Evolutionary conservation across 2,888 invertebrate species (phyloP).

Genomic region (Tetragonula carbonaria): DNA sequence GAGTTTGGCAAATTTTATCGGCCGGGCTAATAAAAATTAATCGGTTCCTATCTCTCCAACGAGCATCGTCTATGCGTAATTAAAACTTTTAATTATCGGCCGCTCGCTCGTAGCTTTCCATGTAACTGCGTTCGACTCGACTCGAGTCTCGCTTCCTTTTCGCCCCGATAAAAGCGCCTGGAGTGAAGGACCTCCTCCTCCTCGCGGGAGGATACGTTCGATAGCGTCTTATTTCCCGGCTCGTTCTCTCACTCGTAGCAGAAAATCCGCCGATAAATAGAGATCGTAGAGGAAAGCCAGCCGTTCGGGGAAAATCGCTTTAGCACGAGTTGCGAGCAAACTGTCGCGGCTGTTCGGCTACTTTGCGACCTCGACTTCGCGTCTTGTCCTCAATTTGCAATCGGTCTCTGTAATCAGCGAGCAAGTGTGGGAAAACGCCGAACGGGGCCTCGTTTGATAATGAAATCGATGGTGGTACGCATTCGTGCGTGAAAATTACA

Average conservation of each 20-base stretch:
- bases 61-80: constrained; percentile 70
- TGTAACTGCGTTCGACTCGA: neutral
- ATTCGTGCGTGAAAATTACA: no score
- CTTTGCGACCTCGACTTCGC: neutral
- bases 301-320: constrained; percentile 7
- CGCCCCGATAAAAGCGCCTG: constrained; percentile 3
- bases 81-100: constrained; percentile 77
- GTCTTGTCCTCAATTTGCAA: constrained; percentile 20
- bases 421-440: neutral
- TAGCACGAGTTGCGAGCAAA: constrained; percentile 2
- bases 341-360: neutral
- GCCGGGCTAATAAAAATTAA: constrained; percentile 42
- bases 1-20: neutral
- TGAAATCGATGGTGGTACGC: neutral
- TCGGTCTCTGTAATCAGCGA: constrained; percentile 26
- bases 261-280: constrained; percentile 50
- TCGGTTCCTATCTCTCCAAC: neutral
- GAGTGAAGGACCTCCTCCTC: neutral
- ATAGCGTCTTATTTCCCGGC: constrained; percentile 11
- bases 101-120: constrained; percentile 4
- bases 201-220: constrained; percentile 8
- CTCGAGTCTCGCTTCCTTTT: constrained; percentile 14
- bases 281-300: constrained; percentile 17
- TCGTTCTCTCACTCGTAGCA: neutral
- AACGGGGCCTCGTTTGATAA: no score